Base-by-base conservation (phyloP, 2,113 vertebrate genomes). In the Prochilodus magdalenae region DNA sequence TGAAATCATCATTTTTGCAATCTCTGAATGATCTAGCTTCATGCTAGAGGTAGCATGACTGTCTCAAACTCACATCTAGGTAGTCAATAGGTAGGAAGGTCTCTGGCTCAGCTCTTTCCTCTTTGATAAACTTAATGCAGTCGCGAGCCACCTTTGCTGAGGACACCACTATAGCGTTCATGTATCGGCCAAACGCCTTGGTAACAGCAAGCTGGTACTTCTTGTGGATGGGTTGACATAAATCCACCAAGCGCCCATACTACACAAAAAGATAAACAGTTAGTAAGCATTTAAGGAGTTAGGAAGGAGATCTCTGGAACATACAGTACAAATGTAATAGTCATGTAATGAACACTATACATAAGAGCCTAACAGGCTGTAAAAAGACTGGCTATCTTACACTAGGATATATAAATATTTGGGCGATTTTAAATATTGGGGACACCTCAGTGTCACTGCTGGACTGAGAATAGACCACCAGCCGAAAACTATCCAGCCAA, bases 141-240 rank as follows among this genome's bases (percentile, higher is more conserved):
- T 97, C 96, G 6, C 89, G 94, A 12, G 97, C 97, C 60, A 91
- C 91, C 83, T 96, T 97, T 85, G 97, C 96, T 5, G 95, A 89
- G 6, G 95, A 22, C 83, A 99, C 98, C n/a, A 99, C 92, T 3
- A 99, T 95, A 73, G 96, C 95, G 12, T 93, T 91, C 91, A 99
- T 94, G 86, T 95, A 95, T 63, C 60, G 94, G 76, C 96, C 95
- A 72, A 98, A 97, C 15, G 98, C 92, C 87, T 99, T 99, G 75
- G 96, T 97, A 76, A 98, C 95, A 14, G 97, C 97, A 82, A 99
- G 93, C 84, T 97, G 96, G 84, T 98, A 99, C 87, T 97, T 99
- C 91, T 96, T 97, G 87, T 99, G 97, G 80, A 97, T 95, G 67
- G 97, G 97, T 83, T 96, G 96, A 86, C 97, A 99, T 57, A 99